Percentiles rank a stretch among this genome's conserved stretches.
phyloP scores from a whole-genome alignment of 2,888 invertebrate genomes.

The Meiosimyza platycephala region DNA sequence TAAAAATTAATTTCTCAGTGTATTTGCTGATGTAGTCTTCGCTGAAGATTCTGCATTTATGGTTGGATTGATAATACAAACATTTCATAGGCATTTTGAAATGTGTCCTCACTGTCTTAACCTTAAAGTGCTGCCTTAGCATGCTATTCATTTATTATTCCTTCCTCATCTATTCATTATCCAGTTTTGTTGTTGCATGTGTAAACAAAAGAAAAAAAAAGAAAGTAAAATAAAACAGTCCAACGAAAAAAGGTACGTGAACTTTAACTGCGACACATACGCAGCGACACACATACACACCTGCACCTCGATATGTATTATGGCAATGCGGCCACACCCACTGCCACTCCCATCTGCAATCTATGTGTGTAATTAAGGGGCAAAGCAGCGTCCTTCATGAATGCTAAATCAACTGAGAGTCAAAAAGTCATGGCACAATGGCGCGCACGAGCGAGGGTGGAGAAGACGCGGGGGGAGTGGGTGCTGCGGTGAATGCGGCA shows the following conservation, averaged over 20 bases:
- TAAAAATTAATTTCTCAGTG: too few species aligned
- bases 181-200: background rate
- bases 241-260: slow-evolving; percentile 43
- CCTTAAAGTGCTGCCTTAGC: too few species aligned
- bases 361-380: slow-evolving; percentile 15
- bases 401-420: slow-evolving; percentile 23
- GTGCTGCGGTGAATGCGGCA: slow-evolving; percentile 43
- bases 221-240: background rate
- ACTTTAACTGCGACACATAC: slow-evolving; percentile 35
- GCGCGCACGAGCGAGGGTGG: background rate
- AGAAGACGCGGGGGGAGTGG: background rate
- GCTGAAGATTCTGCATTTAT: too few species aligned
- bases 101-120: too few species aligned
- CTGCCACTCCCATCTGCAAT: background rate
- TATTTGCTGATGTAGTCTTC: too few species aligned
- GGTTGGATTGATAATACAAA: too few species aligned
- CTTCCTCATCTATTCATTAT: slow-evolving; percentile 1
- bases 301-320: background rate
- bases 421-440: slow-evolving; percentile 4
- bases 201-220: slow-evolving; percentile 1
- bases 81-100: too few species aligned
- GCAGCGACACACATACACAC: background rate
- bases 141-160: background rate
- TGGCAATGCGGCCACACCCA: background rate
- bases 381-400: slow-evolving; percentile 25